Evolutionary conservation across 2,113 vertebrate species (phyloP).

Genomic region (Lethenteron camtschaticum): DNA sequence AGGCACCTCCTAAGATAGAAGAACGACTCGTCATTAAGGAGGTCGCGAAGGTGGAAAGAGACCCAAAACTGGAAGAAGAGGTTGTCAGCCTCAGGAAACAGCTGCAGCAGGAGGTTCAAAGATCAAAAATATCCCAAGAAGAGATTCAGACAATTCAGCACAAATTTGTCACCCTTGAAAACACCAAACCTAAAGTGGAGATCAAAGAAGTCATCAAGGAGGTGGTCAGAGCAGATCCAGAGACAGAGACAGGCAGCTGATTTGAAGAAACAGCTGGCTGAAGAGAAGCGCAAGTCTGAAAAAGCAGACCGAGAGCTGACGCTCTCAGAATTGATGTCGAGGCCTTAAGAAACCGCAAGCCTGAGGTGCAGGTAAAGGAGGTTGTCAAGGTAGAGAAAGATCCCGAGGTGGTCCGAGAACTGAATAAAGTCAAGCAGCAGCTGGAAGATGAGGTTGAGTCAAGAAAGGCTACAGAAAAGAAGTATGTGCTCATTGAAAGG

Average conservation of each 20-base stretch:
- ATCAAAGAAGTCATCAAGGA: slow-evolving; percentile 78
- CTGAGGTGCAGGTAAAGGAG: slow-evolving; percentile 56
- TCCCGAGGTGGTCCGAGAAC: slow-evolving; percentile 45
- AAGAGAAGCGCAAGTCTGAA: slow-evolving; percentile 8
- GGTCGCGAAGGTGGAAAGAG: slow-evolving; percentile 67
- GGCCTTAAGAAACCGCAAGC: slow-evolving; percentile 32
- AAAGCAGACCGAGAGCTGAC: slow-evolving; percentile 28
- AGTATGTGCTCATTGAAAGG: slow-evolving; percentile 29
- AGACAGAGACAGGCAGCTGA: slow-evolving; percentile 70
- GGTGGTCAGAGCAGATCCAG: slow-evolving; percentile 68
- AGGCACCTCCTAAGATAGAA: slow-evolving; percentile 66
- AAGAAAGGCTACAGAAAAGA: slow-evolving; percentile 24
- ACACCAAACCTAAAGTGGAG: slow-evolving; percentile 59
- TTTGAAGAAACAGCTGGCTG: slow-evolving; percentile 53
- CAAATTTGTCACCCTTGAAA: slow-evolving; percentile 52
- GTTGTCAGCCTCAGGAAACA: slow-evolving; percentile 34
- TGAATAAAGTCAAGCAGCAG: slow-evolving; percentile 43
- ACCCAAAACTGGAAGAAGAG: slow-evolving; percentile 53
- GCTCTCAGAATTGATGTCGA: slow-evolving; percentile 40
- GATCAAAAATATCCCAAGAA: slow-evolving; percentile 32
- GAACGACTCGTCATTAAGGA: slow-evolving; percentile 80
- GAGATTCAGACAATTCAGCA: slow-evolving; percentile 54
- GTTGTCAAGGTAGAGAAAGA: slow-evolving; percentile 65
- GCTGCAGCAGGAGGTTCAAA: slow-evolving; percentile 40
- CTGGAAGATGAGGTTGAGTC: slow-evolving; percentile 54